Percentiles rank a stretch among this genome's conserved stretches.
These are phyloP conservation scores for Amblyraja radiata DNA, from an alignment of 2,797 vertebrate species.

Conservation along the genomic window DNA sequence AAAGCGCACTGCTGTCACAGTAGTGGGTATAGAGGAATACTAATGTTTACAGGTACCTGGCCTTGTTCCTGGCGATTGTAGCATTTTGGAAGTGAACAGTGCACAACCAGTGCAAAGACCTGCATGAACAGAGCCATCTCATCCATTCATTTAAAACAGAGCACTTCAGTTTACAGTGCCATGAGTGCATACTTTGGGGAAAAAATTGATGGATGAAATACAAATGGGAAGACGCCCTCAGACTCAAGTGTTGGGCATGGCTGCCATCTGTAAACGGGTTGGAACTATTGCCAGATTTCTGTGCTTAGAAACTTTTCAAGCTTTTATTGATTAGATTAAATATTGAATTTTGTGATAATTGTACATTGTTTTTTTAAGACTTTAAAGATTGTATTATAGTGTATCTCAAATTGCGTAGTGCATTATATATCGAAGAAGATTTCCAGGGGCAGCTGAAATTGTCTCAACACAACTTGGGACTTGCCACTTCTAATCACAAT, in stretches of 20 bases:
- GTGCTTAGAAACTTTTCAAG: conserved; percentile 50
- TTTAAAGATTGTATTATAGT: conserved; percentile 47
- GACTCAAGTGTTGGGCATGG: conserved; percentile 54
- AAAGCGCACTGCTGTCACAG: conserved; percentile 58
- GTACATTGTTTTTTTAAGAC: conserved; percentile 49
- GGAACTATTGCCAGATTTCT: conserved; percentile 49
- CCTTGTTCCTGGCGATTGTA: conserved; percentile 71
- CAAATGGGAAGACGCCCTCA: conserved; percentile 48
- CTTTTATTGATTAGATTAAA: conserved; percentile 45
- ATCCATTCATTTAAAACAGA: conserved; percentile 55
- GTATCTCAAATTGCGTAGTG: conserved; percentile 44
- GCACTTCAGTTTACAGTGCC: conserved; percentile 66
- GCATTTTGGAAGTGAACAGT: conserved; percentile 60
- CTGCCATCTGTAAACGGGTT: conserved; percentile 52
- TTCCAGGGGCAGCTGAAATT: conserved; percentile 46
- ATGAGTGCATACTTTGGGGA: conserved; percentile 58
- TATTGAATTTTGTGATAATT: conserved; percentile 45
- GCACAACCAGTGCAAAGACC: conserved; percentile 60
- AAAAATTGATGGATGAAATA: conserved; percentile 54
- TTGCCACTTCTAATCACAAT: conserved; percentile 49
- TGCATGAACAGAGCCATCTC: conserved; percentile 56
- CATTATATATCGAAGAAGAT: conserved; percentile 47
- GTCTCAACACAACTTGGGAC: conserved; percentile 48
- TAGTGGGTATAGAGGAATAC: conserved; percentile 73
- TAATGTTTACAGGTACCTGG: conserved; percentile 82